Evolutionary conservation across 2,113 vertebrate genomes (phyloP), one percentile per base, ranked within the genome.

Genomic region (Petrocephalus microphthalmus): DNA sequence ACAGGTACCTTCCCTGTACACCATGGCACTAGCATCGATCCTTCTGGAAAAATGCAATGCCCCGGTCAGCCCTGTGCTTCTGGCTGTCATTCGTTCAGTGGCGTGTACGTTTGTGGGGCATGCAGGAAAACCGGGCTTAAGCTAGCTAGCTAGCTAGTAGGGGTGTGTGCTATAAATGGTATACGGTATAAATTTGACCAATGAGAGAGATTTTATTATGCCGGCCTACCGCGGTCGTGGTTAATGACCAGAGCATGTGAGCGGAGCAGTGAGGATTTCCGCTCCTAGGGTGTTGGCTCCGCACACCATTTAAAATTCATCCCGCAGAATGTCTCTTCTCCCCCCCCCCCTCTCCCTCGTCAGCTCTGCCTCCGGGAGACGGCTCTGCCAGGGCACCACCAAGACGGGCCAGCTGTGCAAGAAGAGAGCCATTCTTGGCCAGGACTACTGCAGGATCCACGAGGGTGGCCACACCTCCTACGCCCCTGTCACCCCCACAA

Each of bases 361-460:
- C 91, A 95, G 95, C 87, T 95, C 93, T 0, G 1, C 94, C 57
- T 94, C 94, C 0, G 91, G 92, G 0, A 92, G 92, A 45, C 93
- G 91, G 49, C 90, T 53, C 0, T 96, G 97, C 89, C 94, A 89
- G 3, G 96, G 94, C 0, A 88, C 95, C 91, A 97, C 96, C 54
- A 96, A 94, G 86, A 90, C 91, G 0, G 91, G 96, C 2, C 95
- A 95, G 83, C 90, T 78, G 0, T 97, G 96, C 89, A 93, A 93
- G 91, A 98, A 96, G 89, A 94, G 93, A 90, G 94, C 95, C 0
- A 42, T 90, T 64, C 86, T 29, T 0, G 91, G 96, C 17, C 95
- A 95, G 87, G 93, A 95, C 53, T 96, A 93, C 93, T 97, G 97
- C 90, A 89, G 94, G 0, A 0, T 97, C 2, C 97, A 97, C 0